These are phyloP conservation scores for Addax nasomaculatus DNA, from an alignment of 2,113 vertebrate species.

Conservation along the genomic window DNA sequence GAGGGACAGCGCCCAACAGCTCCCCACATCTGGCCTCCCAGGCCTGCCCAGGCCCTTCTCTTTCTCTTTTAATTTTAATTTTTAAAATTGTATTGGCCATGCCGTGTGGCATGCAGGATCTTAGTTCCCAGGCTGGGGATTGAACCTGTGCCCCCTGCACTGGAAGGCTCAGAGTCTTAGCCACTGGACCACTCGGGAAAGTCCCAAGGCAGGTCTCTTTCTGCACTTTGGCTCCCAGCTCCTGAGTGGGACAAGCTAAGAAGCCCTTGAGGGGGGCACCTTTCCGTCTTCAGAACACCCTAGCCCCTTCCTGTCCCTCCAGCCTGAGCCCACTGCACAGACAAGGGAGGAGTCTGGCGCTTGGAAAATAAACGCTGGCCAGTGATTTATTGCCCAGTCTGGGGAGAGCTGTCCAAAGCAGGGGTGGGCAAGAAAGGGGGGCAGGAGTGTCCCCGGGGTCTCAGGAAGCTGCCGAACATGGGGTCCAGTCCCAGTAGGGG, in stretches of 20 bases:
- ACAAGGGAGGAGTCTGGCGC: neutral
- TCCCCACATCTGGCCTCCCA: neutral
- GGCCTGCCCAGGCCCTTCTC: neutral
- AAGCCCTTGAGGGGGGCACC: neutral
- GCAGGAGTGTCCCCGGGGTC: rapidly evolving
- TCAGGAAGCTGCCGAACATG: rapidly evolving
- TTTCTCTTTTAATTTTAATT: neutral
- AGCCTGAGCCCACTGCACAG: neutral
- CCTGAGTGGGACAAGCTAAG: no score
- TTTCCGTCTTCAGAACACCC: neutral
- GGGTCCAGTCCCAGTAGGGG: neutral
- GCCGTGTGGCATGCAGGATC: neutral
- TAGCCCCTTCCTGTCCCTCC: neutral
- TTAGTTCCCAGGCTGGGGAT: neutral
- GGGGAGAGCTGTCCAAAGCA: neutral
- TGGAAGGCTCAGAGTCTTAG: neutral
- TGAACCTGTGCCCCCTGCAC: neutral
- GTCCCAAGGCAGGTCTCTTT: neutral
- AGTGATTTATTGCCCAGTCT: conserved; percentile 42
- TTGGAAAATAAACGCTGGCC: conserved; percentile 55
- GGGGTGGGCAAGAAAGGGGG: no score
- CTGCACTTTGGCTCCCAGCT: neutral
- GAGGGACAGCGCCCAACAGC: neutral
- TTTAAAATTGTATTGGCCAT: neutral
- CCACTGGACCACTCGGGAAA: neutral